Conservation (phyloP, 2,113 vertebrate species). For the Neolamprologus sp. region DNA sequence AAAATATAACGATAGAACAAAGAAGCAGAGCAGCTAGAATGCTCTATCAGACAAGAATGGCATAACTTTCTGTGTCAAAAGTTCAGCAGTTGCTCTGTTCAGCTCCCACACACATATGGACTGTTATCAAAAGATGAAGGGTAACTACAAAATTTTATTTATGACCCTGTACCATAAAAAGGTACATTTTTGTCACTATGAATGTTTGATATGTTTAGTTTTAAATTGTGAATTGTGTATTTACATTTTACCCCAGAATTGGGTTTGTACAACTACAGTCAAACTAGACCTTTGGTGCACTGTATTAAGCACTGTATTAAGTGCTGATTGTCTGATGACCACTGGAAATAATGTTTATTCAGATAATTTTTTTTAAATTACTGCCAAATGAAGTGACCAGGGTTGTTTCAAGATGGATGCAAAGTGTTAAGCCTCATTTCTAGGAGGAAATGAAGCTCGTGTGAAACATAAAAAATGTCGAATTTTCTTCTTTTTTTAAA, state of each 20-base stretch:
- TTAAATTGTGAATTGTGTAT: neutral
- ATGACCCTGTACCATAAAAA: neutral
- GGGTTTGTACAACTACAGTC: neutral
- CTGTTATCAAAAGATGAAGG: neutral
- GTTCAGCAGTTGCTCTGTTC: neutral
- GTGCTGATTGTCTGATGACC: neutral
- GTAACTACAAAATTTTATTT: neutral
- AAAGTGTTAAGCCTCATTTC: neutral
- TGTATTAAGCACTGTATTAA: neutral
- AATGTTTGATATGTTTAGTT: neutral
- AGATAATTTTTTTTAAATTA: fast-evolving
- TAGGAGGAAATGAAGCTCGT: neutral
- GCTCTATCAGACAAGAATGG: neutral
- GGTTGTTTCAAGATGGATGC: neutral
- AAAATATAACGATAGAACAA: neutral
- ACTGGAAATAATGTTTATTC: neutral
- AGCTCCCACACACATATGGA: neutral
- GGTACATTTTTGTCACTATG: neutral
- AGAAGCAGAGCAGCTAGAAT: neutral
- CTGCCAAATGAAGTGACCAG: neutral
- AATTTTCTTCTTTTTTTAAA: fast-evolving
- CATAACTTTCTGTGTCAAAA: neutral
- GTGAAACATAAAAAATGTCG: neutral
- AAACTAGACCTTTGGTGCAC: neutral
- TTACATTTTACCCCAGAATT: neutral